Conservation (phyloP, 2,888 invertebrate species). For the Prostheceraeus crozeri region DNA sequence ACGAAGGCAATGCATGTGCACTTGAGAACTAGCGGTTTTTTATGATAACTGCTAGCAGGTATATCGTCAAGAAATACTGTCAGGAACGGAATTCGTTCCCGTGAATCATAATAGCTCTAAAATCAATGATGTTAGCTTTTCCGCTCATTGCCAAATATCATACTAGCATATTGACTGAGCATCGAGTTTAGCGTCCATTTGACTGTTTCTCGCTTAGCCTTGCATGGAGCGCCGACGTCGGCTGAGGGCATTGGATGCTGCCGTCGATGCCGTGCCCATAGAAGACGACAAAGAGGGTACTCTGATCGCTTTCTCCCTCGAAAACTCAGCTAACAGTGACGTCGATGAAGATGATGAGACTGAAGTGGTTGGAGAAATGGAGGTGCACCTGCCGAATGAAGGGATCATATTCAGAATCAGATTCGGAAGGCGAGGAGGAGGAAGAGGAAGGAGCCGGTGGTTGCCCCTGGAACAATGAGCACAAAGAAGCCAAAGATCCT, state of each 20-base stretch:
- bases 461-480: constrained; percentile 19
- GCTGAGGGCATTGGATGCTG: background rate
- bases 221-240: constrained; percentile 22
- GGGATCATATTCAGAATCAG: constrained; percentile 22
- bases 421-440: constrained; percentile 19
- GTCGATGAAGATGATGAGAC: constrained; percentile 22
- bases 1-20: no score
- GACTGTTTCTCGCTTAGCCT: constrained; percentile 23
- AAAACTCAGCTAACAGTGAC: constrained; percentile 21
- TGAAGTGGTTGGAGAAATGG: constrained; percentile 22
- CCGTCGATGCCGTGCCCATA: constrained; percentile 1
- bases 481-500: constrained; percentile 25
- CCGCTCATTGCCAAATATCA: constrained; percentile 20
- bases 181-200: constrained; percentile 14
- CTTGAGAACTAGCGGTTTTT: no score
- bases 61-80: no score
- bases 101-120: no score
- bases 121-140: no score
- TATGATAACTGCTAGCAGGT: no score
- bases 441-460: constrained; percentile 25
- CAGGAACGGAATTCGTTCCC: no score
- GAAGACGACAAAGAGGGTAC: constrained; percentile 9
- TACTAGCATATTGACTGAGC: background rate
- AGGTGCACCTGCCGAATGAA: constrained; percentile 19
- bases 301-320: constrained; percentile 18